Conservation (phyloP, 2,888 invertebrate genomes). For the Clunio marinus region DNA sequence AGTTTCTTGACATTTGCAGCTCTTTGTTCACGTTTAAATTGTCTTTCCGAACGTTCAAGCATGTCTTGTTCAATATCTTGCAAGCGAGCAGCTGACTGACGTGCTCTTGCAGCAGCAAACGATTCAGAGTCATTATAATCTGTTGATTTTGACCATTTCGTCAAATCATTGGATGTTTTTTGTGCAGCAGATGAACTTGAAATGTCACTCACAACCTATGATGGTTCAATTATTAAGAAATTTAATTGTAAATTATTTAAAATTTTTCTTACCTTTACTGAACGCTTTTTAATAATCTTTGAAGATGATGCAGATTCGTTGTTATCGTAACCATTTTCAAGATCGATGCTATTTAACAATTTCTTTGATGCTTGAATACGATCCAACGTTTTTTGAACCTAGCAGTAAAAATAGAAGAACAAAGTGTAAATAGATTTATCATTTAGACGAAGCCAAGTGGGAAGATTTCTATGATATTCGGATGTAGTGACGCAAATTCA, state of each 20-base stretch:
- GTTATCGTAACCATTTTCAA: conserved; percentile 5
- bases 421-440: too few species aligned
- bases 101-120: conserved; percentile 54
- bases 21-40: conserved; percentile 65
- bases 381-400: conserved; percentile 34
- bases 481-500: neutral
- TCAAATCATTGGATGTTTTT: conserved; percentile 4
- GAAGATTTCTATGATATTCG: neutral
- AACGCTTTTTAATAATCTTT: conserved; percentile 8
- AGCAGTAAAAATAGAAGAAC: too few species aligned
- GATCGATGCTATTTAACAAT: conserved; percentile 26
- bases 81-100: conserved; percentile 62
- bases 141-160: conserved; percentile 14
- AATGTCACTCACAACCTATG: conserved; percentile 9
- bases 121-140: conserved; percentile 33
- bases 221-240: neutral
- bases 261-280: conserved; percentile 16
- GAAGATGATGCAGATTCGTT: neutral
- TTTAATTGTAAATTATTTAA: neutral
- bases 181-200: conserved; percentile 13
- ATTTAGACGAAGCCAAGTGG: neutral
- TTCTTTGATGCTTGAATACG: conserved; percentile 39
- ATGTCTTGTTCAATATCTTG: conserved; percentile 72
- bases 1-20: conserved; percentile 66
- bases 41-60: conserved; percentile 65